These are phyloP conservation scores for Ceyx margarethae DNA, from an alignment of 2,113 vertebrate species.

Conservation along the genomic window DNA sequence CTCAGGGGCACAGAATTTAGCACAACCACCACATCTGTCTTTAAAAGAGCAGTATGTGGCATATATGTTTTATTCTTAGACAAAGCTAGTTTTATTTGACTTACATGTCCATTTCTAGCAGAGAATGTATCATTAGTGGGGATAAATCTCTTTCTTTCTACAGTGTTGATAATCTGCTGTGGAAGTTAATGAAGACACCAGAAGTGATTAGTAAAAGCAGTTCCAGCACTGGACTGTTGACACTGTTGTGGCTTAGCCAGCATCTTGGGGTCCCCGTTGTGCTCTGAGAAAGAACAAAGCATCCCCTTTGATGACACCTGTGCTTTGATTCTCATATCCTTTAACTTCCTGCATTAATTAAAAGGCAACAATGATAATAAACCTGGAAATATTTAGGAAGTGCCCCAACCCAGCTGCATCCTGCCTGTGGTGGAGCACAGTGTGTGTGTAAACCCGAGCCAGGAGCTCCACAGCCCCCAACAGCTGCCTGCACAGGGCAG, in stretches of 20 bases:
- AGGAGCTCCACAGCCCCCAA: background rate
- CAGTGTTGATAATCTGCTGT: background rate
- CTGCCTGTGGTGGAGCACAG: background rate
- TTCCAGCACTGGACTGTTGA: background rate
- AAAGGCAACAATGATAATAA: background rate
- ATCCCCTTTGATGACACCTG: background rate
- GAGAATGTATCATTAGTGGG: background rate
- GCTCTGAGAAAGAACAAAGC: background rate
- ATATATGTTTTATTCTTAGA: background rate
- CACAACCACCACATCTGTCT: background rate
- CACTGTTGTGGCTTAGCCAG: background rate
- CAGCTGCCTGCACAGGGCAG: background rate
- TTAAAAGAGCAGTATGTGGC: background rate
- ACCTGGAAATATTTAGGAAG: background rate
- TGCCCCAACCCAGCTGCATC: background rate
- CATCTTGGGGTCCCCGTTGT: background rate
- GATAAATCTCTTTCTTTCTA: background rate
- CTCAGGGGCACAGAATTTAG: background rate
- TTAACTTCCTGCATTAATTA: background rate
- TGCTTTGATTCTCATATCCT: background rate
- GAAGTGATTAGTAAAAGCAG: background rate
- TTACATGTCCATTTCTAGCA: background rate
- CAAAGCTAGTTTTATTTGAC: background rate
- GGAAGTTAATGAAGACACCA: background rate
- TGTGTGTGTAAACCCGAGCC: accelerated